Conservation (phyloP, 2,888 invertebrate genomes). For the Lagria hirta region DNA sequence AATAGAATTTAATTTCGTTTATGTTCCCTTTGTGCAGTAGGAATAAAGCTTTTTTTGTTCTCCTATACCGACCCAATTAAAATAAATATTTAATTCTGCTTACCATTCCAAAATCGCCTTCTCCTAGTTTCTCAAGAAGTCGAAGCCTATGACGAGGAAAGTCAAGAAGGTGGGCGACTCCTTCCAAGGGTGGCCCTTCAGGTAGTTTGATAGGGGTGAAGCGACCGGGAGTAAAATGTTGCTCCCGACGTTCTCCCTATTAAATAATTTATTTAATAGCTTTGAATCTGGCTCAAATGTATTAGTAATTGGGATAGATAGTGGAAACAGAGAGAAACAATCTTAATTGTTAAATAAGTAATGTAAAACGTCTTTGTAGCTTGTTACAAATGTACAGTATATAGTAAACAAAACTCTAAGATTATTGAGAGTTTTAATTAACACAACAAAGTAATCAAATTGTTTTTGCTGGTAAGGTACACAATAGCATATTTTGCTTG, state of each 20-base stretch:
- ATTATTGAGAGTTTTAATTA: too few species aligned
- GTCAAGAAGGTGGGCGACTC: slow-evolving; percentile 70
- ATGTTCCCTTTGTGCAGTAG: slow-evolving; percentile 17
- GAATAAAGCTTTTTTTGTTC: slow-evolving; percentile 20
- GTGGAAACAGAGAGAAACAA: too few species aligned
- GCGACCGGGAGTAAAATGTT: slow-evolving; percentile 67
- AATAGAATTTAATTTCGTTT: slow-evolving; percentile 25
- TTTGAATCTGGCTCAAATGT: not conserved
- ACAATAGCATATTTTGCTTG: too few species aligned
- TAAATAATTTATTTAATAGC: slow-evolving; percentile 22
- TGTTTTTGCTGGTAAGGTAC: too few species aligned
- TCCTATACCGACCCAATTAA: slow-evolving; percentile 18
- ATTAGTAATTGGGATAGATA: too few species aligned
- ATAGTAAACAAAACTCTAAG: too few species aligned
- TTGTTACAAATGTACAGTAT: slow-evolving; percentile 14
- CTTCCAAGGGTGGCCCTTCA: slow-evolving; percentile 68
- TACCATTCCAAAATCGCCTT: slow-evolving; percentile 86
- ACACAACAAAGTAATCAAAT: too few species aligned
- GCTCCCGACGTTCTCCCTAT: slow-evolving; percentile 66
- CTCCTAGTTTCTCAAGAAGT: slow-evolving; percentile 82
- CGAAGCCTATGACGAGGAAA: slow-evolving; percentile 82
- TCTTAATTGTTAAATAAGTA: too few species aligned
- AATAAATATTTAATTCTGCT: slow-evolving; percentile 45
- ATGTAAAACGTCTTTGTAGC: slow-evolving; percentile 16
- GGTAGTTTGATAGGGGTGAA: slow-evolving; percentile 75